Base-by-base conservation (phyloP, 2,888 invertebrate species). In the Harpalus rubripes region DNA sequence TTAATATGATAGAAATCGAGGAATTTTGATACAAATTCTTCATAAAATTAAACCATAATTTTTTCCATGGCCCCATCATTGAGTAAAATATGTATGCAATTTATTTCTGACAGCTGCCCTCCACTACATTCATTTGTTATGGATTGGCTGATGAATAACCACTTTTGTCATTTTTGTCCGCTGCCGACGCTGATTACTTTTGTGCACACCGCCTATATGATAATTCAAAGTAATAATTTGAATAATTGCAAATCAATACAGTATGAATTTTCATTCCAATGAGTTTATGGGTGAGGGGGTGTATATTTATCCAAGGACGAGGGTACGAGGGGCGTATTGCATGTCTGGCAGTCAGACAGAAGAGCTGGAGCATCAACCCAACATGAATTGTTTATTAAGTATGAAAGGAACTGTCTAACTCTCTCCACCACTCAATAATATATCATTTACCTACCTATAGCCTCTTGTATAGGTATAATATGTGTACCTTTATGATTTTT, bases 361-460 rank as follows among this genome's bases (percentile, higher is more conserved):
- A 12, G 63, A 63, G 26, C 63, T 12, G 22, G 26, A 63, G 26
- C 26, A 63, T 63, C 63, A 63, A 63, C 63, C 63, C 63, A 18
- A 15, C 63, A 63, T 63, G 63, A 63, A 63, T 63, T 22, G 18
- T 63, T 63, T 18, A 63, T 63, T 26, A 63, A 61, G 61, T 61
- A 61, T 61, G 61, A 61, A 61, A 63, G 63, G 26, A 63, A 63
- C 63, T 63, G 63, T 63, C 63, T 61, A 61, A 63, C 26, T 63
- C 18, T 22, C 61, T 22, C 16, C 22, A 22, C 16, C 22, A 22
- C 12, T 63, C 26, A 63, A 63, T 63, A 63, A 63, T 63, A 22
- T 63, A 63, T 63, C 26, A 63, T 22, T 63, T 63, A 26, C 10
- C 22, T 12, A 52, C 12, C 44, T 8, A 52, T 8, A 12, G 10